These are phyloP conservation scores for Heterochromis multidens DNA, from an alignment of 2,113 vertebrate genomes.

Conservation along the genomic window DNA sequence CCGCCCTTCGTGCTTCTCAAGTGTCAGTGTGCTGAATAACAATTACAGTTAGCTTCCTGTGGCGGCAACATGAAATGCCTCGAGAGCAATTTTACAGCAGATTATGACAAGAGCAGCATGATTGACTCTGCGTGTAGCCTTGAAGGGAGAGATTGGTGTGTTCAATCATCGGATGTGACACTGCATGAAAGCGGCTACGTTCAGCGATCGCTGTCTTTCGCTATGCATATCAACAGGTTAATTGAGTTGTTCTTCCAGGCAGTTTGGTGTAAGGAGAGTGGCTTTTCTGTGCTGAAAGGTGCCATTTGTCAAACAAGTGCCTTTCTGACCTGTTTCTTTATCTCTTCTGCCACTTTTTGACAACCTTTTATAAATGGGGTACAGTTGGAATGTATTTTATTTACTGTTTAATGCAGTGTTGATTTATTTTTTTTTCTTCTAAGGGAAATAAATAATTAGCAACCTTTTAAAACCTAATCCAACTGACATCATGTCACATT, in stretches of 20 bases:
- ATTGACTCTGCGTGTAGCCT: constrained; percentile 28
- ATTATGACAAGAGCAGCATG: constrained; percentile 25
- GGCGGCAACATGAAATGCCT: constrained; percentile 21
- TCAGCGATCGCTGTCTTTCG: background rate
- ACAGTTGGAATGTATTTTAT: background rate
- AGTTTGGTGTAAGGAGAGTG: background rate
- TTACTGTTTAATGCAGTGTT: background rate
- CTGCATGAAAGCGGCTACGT: constrained; percentile 10
- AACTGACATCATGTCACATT: background rate
- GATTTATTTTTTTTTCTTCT: background rate
- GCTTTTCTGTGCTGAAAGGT: background rate
- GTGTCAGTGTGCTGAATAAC: background rate
- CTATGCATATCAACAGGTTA: constrained; percentile 32
- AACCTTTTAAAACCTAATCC: background rate
- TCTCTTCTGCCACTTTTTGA: background rate
- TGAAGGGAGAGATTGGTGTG: constrained; percentile 30
- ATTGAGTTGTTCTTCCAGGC: constrained; percentile 14
- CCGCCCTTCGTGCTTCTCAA: background rate
- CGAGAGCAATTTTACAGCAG: constrained; percentile 46
- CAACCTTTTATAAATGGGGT: background rate
- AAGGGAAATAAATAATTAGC: background rate
- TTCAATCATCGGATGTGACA: constrained; percentile 47
- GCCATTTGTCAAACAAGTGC: constrained; percentile 10
- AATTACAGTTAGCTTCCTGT: constrained; percentile 10
- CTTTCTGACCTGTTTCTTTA: background rate